A percentile compares a stretch with the other conserved stretches of the same genome.
phyloP scores from a whole-genome alignment of 2,113 vertebrate species.

The Harpagus bidentatus region DNA sequence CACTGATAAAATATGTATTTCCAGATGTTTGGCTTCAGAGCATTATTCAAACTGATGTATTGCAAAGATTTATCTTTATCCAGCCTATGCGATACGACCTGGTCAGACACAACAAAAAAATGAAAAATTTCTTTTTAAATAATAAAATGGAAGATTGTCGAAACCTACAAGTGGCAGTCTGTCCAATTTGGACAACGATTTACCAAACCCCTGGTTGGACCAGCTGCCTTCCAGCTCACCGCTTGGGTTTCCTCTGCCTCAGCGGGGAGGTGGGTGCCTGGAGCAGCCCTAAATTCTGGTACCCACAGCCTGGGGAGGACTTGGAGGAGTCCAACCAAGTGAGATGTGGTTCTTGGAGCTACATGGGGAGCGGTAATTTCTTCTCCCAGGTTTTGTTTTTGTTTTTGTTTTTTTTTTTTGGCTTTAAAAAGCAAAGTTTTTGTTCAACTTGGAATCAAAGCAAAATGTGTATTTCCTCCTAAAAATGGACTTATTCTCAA shows the following conservation, averaged over 20 bases:
- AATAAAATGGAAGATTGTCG: not conserved
- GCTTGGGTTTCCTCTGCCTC: not conserved
- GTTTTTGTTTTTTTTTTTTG: not conserved
- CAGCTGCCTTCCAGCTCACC: not conserved
- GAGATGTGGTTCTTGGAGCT: not conserved
- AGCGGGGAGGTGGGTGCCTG: not conserved
- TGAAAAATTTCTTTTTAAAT: not conserved
- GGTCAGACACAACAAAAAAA: conserved; percentile 8
- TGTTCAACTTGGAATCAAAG: not conserved
- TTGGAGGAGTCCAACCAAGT: not conserved
- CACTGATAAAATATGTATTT: conserved; percentile 51
- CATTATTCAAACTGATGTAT: conserved; percentile 12
- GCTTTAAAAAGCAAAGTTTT: not conserved
- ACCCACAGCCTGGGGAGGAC: not conserved
- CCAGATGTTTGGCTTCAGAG: conserved; percentile 41
- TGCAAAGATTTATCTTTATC: conserved; percentile 28
- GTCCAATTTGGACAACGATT: not conserved
- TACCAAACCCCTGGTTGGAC: not conserved
- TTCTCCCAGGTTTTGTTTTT: not conserved
- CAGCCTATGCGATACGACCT: not conserved
- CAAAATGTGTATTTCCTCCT: not conserved
- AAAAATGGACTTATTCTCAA: not conserved
- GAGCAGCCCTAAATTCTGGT: not conserved
- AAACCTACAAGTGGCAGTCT: not conserved
- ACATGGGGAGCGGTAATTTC: not conserved